Evolutionary conservation across 2,113 vertebrate species (phyloP), one percentile per base, ranked within the genome.

Genomic region (Prolemur simus): DNA sequence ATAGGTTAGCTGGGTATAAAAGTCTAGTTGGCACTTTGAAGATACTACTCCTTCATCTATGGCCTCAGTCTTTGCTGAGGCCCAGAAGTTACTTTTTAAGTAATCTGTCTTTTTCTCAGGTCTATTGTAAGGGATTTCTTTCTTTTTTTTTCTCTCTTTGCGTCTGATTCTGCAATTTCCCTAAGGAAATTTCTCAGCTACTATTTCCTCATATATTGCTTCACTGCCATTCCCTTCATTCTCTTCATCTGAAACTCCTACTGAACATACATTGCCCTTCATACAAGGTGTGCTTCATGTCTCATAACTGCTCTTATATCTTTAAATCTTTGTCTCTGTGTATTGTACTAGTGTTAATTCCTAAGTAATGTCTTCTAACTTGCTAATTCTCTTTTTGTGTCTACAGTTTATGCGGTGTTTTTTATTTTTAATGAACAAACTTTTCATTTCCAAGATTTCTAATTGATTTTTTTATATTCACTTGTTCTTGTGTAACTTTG

Each of bases 401-500:
- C 45, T 89, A 39, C 45, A 34, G 18, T 66, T 85, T 78, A 63
- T 56, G 54, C 27, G 87, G 29, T 64, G 20, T 5, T 88, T 54
- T 14, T 77, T 71, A 37, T 63, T 68, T 92, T 90, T 73, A 85
- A 47, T 63, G 17, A 85, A n/a, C 11, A 76, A 56, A 58, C 42
- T 63, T 89, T 96, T 64, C 4, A 49, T 52, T 83, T 84, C 74
- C 29, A 87, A 92, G 54, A 83, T 86, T 86, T 93, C 78, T 63
- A 66, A 54, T 45, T 37, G 10, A 64, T 90, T 91, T 13, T 66
- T 77, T 86, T 84, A 71, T 89, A 64, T 64, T 49, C 54, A 45
- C 52, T 68, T 95, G 25, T 94, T 85, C 23, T 89, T 7, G 14
- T 91, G 91, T 96, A 18, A 74, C 87, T 94, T 86, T 7, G 60